A percentile compares a stretch with the other conserved stretches of the same genome.
Conservation (phyloP, 2,888 invertebrate genomes). For the Ashinkailepas kermadecensis region DNA sequence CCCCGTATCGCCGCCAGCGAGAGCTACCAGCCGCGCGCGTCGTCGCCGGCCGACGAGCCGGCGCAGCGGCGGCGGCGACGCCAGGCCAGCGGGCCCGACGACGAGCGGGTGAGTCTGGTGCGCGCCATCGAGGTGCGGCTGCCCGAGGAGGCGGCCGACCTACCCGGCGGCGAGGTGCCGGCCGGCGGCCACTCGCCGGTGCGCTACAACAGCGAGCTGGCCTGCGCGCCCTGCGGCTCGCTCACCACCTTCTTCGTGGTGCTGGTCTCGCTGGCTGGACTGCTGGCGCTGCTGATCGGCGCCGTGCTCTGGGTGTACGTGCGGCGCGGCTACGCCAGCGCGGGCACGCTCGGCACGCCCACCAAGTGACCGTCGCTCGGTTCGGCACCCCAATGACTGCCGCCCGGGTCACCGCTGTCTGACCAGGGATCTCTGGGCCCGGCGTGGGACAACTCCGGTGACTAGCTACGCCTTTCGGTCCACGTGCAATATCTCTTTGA, state of each 20-base stretch:
- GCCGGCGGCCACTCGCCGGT: neutral
- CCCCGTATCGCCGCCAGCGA: neutral
- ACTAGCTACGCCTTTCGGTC: too few species aligned
- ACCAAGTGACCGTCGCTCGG: neutral
- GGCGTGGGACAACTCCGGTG: too few species aligned
- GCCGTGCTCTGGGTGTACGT: neutral
- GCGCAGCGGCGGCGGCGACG: neutral
- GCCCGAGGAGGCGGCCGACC: constrained; percentile 30
- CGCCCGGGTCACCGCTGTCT: too few species aligned
- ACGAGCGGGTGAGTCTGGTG: constrained; percentile 29
- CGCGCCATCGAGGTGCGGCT: constrained; percentile 32
- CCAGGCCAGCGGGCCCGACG: constrained; percentile 24
- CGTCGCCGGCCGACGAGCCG: neutral
- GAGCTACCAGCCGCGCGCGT: neutral
- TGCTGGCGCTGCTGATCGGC: neutral
- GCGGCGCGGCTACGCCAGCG: neutral
- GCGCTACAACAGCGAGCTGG: neutral
- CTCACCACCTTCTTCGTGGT: constrained; percentile 13
- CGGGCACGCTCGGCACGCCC: neutral
- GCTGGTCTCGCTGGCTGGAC: neutral
- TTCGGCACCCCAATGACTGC: too few species aligned
- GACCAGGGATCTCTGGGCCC: too few species aligned
- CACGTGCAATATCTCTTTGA: too few species aligned
- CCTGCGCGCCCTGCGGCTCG: neutral
- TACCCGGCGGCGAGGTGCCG: neutral